A percentile compares a stretch with the other conserved stretches of the same genome.
phyloP scores from a whole-genome alignment of 92 coral and sea anemone species.

The Heteractis magnifica region DNA sequence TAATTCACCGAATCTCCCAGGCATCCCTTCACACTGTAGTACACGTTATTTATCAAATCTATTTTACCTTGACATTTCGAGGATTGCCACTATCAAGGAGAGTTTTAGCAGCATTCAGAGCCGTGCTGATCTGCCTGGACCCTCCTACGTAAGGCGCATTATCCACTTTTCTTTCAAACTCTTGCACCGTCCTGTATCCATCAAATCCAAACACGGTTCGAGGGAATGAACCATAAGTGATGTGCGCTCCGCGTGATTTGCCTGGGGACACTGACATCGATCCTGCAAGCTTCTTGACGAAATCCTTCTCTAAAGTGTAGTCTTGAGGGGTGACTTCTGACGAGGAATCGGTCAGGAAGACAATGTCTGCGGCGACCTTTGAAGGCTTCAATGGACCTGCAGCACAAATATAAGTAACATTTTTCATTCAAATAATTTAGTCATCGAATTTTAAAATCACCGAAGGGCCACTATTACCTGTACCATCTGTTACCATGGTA shows the following conservation, averaged over 20 bases:
- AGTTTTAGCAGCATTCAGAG: conserved; percentile 41
- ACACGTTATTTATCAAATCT: not conserved
- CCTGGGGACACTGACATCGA: conserved; percentile 37
- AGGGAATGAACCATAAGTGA: conserved; percentile 62
- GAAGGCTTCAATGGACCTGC: conserved; percentile 34
- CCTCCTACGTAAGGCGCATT: conserved; percentile 64
- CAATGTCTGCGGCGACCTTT: conserved; percentile 38
- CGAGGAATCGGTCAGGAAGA: conserved; percentile 60
- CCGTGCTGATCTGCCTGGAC: conserved; percentile 54
- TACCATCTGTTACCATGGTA: conserved; percentile 26
- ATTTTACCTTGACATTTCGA: conserved; percentile 30
- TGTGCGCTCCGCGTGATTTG: conserved; percentile 56
- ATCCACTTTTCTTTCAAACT: conserved; percentile 53
- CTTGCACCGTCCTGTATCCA: conserved; percentile 29
- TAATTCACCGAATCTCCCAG: no score
- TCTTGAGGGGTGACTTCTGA: conserved; percentile 47
- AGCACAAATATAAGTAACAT: not conserved
- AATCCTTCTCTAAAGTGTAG: conserved; percentile 51
- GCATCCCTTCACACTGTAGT: no score
- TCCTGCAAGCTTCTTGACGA: conserved; percentile 60
- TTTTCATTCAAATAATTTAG: not conserved
- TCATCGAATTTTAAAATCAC: not conserved
- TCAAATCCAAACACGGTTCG: conserved; percentile 44
- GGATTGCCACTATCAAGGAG: conserved; percentile 33
- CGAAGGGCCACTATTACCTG: conserved; percentile 5